Conservation (phyloP, 2,113 vertebrate genomes). For the Mixornis gularis region DNA sequence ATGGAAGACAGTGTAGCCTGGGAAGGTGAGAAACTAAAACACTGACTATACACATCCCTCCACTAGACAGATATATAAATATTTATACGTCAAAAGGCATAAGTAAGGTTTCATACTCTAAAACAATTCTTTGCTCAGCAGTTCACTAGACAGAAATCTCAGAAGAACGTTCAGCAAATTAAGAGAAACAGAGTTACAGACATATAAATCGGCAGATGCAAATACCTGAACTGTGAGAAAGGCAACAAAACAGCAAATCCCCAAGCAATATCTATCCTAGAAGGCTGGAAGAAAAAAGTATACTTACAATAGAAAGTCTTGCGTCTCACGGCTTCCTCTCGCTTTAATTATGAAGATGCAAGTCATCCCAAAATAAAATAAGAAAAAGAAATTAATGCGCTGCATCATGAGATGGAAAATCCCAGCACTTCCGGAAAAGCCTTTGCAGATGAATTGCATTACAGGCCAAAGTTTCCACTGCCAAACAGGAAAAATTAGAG, state of each 20-base stretch:
- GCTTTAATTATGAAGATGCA: slow-evolving; percentile 54
- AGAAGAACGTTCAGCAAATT: not conserved
- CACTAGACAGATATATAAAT: not conserved
- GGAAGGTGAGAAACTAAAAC: not conserved
- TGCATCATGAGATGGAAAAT: not conserved
- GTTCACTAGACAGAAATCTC: not conserved
- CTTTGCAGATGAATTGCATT: not conserved
- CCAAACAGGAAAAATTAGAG: not conserved
- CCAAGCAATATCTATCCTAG: not conserved
- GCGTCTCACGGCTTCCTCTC: slow-evolving; percentile 18
- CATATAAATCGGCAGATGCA: not conserved
- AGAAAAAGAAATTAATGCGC: slow-evolving; percentile 51
- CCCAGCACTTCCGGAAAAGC: not conserved
- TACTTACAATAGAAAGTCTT: slow-evolving; percentile 42
- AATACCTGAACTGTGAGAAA: not conserved
- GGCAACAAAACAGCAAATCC: not conserved
- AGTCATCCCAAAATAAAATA: slow-evolving; percentile 61
- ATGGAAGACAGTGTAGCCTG: not conserved
- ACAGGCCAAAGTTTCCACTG: slow-evolving; percentile 1
- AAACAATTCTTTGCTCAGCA: not conserved
- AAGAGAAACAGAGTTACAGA: not conserved
- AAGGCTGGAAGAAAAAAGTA: not conserved
- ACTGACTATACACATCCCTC: not conserved
- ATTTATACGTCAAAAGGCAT: not conserved
- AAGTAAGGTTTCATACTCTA: not conserved